A percentile compares a stretch with the other conserved stretches of the same genome.
phyloP scores from a whole-genome alignment of 2,888 invertebrate species.

The Macaria notata region DNA sequence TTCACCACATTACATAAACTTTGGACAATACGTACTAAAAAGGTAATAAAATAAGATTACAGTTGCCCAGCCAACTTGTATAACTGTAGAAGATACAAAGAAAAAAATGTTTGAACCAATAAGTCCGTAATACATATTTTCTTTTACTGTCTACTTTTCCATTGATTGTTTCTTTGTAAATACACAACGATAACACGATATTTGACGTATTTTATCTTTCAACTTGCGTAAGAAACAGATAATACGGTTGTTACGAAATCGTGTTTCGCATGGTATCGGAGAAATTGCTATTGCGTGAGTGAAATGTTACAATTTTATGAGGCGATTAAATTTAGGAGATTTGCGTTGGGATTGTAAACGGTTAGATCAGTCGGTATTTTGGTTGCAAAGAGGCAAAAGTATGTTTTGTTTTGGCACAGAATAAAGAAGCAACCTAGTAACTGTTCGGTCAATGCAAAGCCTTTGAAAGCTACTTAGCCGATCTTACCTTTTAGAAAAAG shows the following conservation, averaged over 20 bases:
- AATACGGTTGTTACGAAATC: constrained; percentile 30
- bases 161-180: constrained; percentile 5
- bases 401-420: not conserved
- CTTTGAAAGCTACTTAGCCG: too few species aligned
- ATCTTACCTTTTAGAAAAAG: too few species aligned
- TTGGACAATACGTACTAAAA: not conserved
- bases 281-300: constrained; percentile 39
- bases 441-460: too few species aligned
- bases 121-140: not conserved
- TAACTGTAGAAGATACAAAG: too few species aligned
- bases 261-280: constrained; percentile 14
- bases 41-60: not conserved
- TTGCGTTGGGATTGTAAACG: constrained; percentile 9
- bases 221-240: constrained; percentile 30
- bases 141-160: not conserved
- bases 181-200: constrained; percentile 16
- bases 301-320: constrained; percentile 27
- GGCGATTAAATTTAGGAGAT: constrained; percentile 7
- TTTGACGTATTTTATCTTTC: constrained; percentile 24
- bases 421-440: too few species aligned
- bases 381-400: too few species aligned
- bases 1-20: not conserved
- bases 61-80: too few species aligned
- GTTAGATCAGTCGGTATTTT: constrained; percentile 4
- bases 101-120: too few species aligned